phyloP scores from a whole-genome alignment of 1,140 invertebrate genomes.

The Drosophila albomicans region DNA sequence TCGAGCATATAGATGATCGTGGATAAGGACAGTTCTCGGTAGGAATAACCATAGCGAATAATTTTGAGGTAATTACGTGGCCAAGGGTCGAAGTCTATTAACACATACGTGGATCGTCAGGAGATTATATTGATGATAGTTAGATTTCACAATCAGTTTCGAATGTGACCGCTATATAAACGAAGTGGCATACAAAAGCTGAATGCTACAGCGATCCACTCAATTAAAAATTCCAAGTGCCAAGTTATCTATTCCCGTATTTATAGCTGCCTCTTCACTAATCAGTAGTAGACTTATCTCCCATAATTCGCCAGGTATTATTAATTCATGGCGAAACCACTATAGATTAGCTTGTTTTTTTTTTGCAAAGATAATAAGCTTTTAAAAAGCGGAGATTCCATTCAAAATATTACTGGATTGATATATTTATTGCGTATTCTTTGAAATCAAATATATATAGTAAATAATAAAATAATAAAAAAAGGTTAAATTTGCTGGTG shows the following conservation, averaged over 20 bases:
- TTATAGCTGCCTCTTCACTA: background rate
- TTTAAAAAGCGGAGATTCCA: background rate
- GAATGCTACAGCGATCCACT: slow-evolving; percentile 1
- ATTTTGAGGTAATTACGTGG: slow-evolving; percentile 10
- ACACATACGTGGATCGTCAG: background rate
- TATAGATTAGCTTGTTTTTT: slow-evolving; percentile 1
- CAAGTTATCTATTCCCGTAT: background rate
- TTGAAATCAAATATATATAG: slow-evolving; percentile 8
- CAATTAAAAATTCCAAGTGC: slow-evolving; percentile 2
- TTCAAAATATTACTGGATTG: slow-evolving; percentile 18
- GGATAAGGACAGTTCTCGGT: slow-evolving; percentile 10
- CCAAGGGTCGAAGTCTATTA: slow-evolving; percentile 4
- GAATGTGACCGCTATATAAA: background rate
- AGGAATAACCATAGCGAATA: background rate
- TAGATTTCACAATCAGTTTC: slow-evolving; percentile 26
- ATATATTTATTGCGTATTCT: slow-evolving; percentile 46
- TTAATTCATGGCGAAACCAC: background rate
- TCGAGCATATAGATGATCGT: slow-evolving; percentile 10
- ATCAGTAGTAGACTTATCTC: slow-evolving; percentile 6
- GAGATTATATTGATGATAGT: slow-evolving; percentile 36
- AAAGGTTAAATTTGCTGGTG: slow-evolving; percentile 41
- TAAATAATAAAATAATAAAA: slow-evolving; percentile 55
- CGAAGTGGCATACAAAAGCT: background rate
- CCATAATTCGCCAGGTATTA: background rate
- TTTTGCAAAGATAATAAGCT: background rate